Percentiles rank a stretch among this genome's conserved stretches.
phyloP scores from a whole-genome alignment of 2,888 invertebrate species.

The Drosophila cognata region DNA sequence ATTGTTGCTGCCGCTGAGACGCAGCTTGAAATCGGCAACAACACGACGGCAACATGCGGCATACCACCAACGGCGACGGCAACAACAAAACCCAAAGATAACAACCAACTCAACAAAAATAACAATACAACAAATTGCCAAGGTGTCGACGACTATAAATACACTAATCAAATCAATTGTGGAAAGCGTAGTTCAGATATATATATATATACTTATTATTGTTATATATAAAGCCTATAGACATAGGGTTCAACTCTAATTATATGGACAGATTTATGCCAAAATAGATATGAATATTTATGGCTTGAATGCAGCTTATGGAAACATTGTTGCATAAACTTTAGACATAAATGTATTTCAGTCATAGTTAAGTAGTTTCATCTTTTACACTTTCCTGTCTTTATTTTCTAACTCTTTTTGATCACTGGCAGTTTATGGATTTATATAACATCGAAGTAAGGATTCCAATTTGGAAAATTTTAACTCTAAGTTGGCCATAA shows the following conservation, averaged over 20 bases:
- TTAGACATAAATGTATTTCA: too few species aligned
- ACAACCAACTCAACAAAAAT: slow-evolving; percentile 34
- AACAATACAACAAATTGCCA: slow-evolving; percentile 18
- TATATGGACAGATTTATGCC: not conserved
- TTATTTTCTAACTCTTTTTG: not conserved
- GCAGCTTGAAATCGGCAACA: slow-evolving; percentile 63
- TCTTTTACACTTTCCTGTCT: not conserved
- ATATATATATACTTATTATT: not conserved
- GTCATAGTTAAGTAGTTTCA: not conserved
- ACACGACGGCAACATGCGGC: slow-evolving; percentile 61
- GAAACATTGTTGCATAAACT: not conserved
- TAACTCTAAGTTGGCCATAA: too few species aligned
- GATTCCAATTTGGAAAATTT: not conserved
- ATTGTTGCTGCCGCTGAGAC: slow-evolving; percentile 59
- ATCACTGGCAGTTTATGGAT: not conserved
- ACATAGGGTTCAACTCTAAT: fast-evolving
- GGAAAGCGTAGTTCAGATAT: not conserved
- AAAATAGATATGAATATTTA: not conserved
- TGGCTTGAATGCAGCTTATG: not conserved
- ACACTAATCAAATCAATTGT: slow-evolving; percentile 19
- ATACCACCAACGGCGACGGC: slow-evolving; percentile 62
- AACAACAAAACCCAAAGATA: slow-evolving; percentile 36
- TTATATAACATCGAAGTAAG: not conserved
- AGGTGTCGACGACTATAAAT: slow-evolving; percentile 16
- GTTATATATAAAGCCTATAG: not conserved